Conservation (phyloP, 2,888 invertebrate genomes). For the Oligia latruncula region DNA sequence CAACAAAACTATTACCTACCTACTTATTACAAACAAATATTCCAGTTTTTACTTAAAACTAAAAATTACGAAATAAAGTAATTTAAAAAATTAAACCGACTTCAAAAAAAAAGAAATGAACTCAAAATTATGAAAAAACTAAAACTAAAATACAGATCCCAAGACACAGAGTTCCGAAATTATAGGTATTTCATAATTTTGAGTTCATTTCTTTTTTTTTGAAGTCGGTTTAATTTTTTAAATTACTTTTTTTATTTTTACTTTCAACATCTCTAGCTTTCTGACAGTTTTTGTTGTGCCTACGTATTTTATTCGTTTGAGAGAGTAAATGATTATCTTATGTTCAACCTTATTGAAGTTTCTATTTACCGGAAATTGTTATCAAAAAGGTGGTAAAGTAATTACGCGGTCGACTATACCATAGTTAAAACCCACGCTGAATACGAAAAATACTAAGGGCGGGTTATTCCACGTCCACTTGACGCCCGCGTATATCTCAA, state of each 20-base stretch:
- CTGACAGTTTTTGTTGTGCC: neutral
- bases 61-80: too few relatives aligned
- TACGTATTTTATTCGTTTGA: conserved; percentile 1
- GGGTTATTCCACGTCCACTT: neutral
- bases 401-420: conserved; percentile 26
- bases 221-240: too few relatives aligned
- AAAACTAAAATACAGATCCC: too few relatives aligned
- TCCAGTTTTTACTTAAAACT: too few relatives aligned
- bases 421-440: conserved; percentile 15
- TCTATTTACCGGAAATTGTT: neutral
- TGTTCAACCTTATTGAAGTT: neutral
- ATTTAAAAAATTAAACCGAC: too few relatives aligned
- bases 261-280: neutral
- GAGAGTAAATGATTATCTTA: neutral
- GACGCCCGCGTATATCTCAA: neutral
- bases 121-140: too few relatives aligned
- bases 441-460: conserved; percentile 8
- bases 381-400: conserved; percentile 15
- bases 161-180: too few relatives aligned
- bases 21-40: too few relatives aligned
- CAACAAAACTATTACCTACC: too few relatives aligned
- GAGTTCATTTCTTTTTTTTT: too few relatives aligned
- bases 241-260: neutral
- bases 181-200: too few relatives aligned
- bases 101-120: too few relatives aligned